phyloP scores from a whole-genome alignment of 23 tunicate genomes.

The Diplosoma virens region DNA sequence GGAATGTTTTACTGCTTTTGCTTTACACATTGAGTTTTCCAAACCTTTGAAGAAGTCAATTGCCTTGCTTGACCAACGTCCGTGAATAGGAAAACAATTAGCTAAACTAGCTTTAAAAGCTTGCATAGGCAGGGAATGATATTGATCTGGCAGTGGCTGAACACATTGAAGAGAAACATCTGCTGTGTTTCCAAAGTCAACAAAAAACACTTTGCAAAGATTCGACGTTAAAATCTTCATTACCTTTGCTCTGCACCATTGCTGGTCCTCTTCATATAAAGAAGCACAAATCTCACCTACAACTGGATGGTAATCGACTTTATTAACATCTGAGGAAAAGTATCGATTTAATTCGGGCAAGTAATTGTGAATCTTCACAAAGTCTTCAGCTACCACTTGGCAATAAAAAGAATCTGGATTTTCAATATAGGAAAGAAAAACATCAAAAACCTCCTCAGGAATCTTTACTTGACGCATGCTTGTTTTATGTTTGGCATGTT shows the following conservation, averaged over 20 bases:
- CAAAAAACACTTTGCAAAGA: background rate
- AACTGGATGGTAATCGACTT: background rate
- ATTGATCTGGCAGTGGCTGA: slow-evolving; percentile 28
- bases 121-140: slow-evolving; percentile 26
- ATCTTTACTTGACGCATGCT: background rate
- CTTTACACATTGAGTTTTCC: background rate
- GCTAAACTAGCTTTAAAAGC: slow-evolving; percentile 23
- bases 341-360: background rate
- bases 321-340: background rate
- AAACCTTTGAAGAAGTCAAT: background rate
- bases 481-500: background rate
- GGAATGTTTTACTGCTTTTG: background rate
- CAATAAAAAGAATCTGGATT: slow-evolving; percentile 16
- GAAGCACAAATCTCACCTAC: slow-evolving; percentile 41
- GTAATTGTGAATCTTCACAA: slow-evolving; percentile 1
- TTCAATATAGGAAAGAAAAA: slow-evolving; percentile 15
- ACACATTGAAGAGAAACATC: background rate
- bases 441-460: slow-evolving; percentile 12
- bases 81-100: slow-evolving; percentile 19
- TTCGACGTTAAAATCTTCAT: background rate
- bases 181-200: slow-evolving; percentile 35
- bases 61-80: slow-evolving; percentile 22
- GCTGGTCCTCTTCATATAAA: slow-evolving; percentile 14
- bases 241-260: slow-evolving; percentile 41
- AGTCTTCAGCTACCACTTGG: slow-evolving; percentile 34